phyloP scores from a whole-genome alignment of 2,888 invertebrate genomes.

The Nomada fucata region DNA sequence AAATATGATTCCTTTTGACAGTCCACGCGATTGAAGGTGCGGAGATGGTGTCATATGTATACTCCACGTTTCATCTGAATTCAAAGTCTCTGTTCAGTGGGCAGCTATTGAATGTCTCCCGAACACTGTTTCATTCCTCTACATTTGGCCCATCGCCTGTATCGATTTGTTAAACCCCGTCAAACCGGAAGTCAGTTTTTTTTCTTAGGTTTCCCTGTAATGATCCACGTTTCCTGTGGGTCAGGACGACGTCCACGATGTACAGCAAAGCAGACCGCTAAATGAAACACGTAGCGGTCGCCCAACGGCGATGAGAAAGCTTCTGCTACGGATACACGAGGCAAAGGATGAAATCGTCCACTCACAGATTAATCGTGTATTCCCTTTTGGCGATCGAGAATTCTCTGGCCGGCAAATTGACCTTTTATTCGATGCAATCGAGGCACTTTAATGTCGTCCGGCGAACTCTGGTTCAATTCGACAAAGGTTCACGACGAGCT shows the following conservation, averaged over 20 bases:
- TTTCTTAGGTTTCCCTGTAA: conserved; percentile 29
- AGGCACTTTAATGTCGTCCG: conserved; percentile 1
- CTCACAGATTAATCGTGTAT: conserved; percentile 45
- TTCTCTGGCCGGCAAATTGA: conserved; percentile 8
- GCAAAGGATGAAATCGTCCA: conserved; percentile 35
- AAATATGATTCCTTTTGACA: conserved; percentile 7
- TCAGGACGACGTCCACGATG: background rate
- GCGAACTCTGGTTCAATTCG: conserved; percentile 13
- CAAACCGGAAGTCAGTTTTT: conserved; percentile 30
- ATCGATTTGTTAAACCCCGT: conserved; percentile 48
- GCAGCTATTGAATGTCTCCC: conserved; percentile 25
- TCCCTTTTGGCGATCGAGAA: background rate
- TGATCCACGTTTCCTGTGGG: conserved; percentile 1
- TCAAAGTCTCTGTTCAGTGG: background rate
- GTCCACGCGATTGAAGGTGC: background rate
- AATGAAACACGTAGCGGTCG: conserved; percentile 51
- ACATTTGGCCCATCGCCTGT: background rate
- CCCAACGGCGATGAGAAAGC: conserved; percentile 19
- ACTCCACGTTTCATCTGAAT: background rate
- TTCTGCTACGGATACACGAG: background rate
- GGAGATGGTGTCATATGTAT: conserved; percentile 10
- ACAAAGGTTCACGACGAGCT: background rate
- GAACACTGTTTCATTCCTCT: conserved; percentile 36
- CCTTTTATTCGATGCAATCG: conserved; percentile 24
- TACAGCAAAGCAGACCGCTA: conserved; percentile 14